Base-by-base conservation (phyloP, 2,113 vertebrate species). In the Corythoichthys intestinalis region DNA sequence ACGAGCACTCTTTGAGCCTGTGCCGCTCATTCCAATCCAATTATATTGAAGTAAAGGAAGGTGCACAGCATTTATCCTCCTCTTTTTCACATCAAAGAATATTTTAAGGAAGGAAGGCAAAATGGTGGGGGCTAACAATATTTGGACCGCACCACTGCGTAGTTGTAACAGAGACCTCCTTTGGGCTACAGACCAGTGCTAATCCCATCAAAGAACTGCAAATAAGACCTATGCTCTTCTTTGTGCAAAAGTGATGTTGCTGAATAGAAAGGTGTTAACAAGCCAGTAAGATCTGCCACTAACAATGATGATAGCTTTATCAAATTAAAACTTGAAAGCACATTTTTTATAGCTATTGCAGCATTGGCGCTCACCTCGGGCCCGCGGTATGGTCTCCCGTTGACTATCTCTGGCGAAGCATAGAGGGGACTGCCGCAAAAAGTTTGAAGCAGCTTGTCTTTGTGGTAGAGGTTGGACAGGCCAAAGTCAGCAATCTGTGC, bases 391-490 rank as follows among this genome's bases (percentile, higher is more conserved):
- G 97, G 97, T 81, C 95, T 93, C 76, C 97, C 96, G 71, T 99
- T 99, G 84, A 99, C 96, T 59, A 99, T 99, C 90, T 99, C 97
- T 37, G 97, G 97, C 65, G 97, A 99, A 35, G 97, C 97, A 28
- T 99, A 99, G 6, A 99, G 93, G 0, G 96, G 97, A 63, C 96
- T 98, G 60, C 97, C 96, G 7, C 97, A 99, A 85, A 98, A 99
- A 0, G 97, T 98, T 80, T 99, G 96, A 75, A 99, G 88, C 87
- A 98, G 93, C 81, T 95, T 96, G 89, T 98, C 97, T 80, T 97
- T 98, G 71, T 98, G 94, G 86, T 97, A 98, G 52, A 98, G 93
- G 89, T 98, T 99, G 77, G 97, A 98, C 70, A 99, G 93, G 50
- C 97, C 97, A 69, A 99, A 99, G 86, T 99, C 97, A 81, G 97